Evolutionary conservation across 2,113 vertebrate species (phyloP).

Genomic region (Epinephelus cyanopodus): DNA sequence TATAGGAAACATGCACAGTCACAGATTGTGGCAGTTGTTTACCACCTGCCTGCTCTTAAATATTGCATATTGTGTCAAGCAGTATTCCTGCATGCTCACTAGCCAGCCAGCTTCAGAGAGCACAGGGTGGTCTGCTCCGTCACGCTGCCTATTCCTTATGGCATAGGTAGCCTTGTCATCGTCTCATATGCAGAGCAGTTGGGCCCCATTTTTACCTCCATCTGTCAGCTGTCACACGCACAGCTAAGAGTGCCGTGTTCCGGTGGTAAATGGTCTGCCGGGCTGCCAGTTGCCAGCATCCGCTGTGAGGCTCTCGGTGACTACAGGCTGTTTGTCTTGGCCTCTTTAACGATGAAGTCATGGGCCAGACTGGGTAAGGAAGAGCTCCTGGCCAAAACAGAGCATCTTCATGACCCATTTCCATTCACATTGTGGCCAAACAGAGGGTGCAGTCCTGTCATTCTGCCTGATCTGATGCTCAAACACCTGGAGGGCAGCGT

Average conservation of each 20-base stretch:
- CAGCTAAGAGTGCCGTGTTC: conserved; percentile 15
- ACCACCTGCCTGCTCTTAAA: conserved; percentile 17
- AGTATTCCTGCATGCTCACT: not conserved
- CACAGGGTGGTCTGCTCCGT: not conserved
- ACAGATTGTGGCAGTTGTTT: conserved; percentile 24
- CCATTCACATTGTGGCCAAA: conserved; percentile 45
- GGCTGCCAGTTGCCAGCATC: conserved; percentile 38
- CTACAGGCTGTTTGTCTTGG: conserved; percentile 53
- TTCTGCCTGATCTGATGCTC: conserved; percentile 62
- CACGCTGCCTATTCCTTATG: not conserved
- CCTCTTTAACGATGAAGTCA: conserved; percentile 56
- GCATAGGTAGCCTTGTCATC: conserved; percentile 11
- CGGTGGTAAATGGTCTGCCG: conserved; percentile 26
- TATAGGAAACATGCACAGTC: not conserved
- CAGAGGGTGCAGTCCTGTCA: conserved; percentile 17
- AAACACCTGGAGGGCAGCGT: conserved; percentile 55
- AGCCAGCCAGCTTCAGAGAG: not conserved
- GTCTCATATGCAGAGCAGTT: conserved; percentile 36
- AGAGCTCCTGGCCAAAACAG: conserved; percentile 53
- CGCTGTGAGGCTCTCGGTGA: conserved; percentile 12
- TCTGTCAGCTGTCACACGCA: conserved; percentile 59
- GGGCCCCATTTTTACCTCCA: conserved; percentile 34
- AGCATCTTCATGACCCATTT: conserved; percentile 68
- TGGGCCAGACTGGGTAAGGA: conserved; percentile 32
- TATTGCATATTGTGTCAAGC: conserved; percentile 7